These are phyloP conservation scores for Rousettus madagascariensis DNA, from an alignment of 2,797 vertebrate species.

Conservation along the genomic window DNA sequence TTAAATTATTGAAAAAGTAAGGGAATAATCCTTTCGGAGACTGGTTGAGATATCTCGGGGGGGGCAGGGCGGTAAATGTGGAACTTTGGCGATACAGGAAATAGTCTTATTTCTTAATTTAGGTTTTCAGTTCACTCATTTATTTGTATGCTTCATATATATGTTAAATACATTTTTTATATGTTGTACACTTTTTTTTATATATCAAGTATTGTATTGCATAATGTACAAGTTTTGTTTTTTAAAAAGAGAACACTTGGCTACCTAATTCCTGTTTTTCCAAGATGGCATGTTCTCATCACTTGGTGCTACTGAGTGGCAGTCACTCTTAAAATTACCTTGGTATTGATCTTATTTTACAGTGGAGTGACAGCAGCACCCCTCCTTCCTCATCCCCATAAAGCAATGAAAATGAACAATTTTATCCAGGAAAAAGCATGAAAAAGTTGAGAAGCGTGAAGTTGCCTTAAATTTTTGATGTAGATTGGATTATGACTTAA, in stretches of 20 bases:
- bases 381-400: background rate
- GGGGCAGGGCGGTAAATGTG: background rate
- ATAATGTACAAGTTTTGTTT: background rate
- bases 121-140: background rate
- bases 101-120: background rate
- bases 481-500: background rate
- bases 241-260: conserved; percentile 17
- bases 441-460: background rate
- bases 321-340: background rate
- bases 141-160: background rate
- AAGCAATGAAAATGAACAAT: background rate
- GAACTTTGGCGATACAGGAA: background rate
- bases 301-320: background rate
- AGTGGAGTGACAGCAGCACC: background rate
- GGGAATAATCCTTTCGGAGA: background rate
- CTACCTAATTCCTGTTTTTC: background rate
- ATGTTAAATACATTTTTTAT: background rate
- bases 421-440: background rate
- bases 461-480: background rate
- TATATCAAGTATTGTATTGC: background rate
- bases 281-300: background rate
- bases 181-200: background rate
- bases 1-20: background rate
- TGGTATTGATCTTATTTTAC: background rate
- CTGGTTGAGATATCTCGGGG: background rate